phyloP scores from a whole-genome alignment of 2,888 invertebrate genomes.

The Agonopterix arenella region DNA sequence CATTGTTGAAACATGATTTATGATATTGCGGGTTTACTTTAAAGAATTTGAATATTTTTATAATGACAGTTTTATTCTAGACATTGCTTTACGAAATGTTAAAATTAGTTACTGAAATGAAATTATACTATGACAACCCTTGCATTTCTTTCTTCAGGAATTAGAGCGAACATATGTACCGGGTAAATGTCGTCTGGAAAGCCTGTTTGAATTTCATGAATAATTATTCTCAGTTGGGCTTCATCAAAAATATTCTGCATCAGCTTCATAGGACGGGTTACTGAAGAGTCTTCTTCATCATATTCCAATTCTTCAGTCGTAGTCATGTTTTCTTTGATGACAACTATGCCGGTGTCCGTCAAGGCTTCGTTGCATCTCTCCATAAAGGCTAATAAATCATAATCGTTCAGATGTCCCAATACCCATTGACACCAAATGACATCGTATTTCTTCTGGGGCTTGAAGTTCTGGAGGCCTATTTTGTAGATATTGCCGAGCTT shows the following conservation, averaged over 20 bases:
- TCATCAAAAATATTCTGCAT: conserved; percentile 81
- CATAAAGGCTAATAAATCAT: conserved; percentile 86
- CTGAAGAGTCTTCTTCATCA: conserved; percentile 92
- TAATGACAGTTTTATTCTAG: too few species aligned
- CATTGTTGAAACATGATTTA: too few species aligned
- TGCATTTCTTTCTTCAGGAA: conserved; percentile 34
- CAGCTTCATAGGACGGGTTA: conserved; percentile 84
- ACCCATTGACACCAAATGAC: conserved; percentile 99
- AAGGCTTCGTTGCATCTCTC: conserved; percentile 74
- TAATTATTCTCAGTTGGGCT: conserved; percentile 82
- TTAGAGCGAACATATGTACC: conserved; percentile 90
- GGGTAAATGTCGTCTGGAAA: conserved; percentile 93
- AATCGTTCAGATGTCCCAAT: conserved; percentile 89
- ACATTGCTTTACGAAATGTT: too few species aligned
- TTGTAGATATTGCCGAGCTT: conserved; percentile 83
- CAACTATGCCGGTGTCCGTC: conserved; percentile 39
- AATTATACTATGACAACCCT: too few species aligned
- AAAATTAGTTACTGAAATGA: too few species aligned
- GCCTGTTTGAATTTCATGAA: conserved; percentile 83
- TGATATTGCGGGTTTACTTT: too few species aligned
- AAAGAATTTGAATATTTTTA: too few species aligned
- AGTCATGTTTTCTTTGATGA: conserved; percentile 85
- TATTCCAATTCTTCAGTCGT: conserved; percentile 78
- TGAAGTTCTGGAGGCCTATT: conserved; percentile 89
- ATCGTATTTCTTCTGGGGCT: conserved; percentile 88